Percentiles rank a stretch among this genome's conserved stretches.
Conservation (phyloP, 1,140 invertebrate species). For the Zaprionus gabonicus region DNA sequence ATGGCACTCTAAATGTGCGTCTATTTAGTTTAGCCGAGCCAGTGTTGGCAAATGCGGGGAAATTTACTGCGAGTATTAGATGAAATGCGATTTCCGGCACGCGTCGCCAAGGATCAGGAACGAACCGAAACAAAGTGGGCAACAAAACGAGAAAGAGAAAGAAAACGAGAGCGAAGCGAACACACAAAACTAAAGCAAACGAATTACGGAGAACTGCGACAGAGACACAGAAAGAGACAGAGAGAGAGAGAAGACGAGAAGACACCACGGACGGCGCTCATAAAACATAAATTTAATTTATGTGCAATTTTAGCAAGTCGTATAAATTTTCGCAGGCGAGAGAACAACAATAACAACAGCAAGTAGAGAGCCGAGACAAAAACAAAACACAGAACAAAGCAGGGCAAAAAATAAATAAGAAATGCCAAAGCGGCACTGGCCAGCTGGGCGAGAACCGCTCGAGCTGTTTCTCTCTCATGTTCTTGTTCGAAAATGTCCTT, state of each 20-base stretch:
- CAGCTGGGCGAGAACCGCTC: constrained; percentile 58
- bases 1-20: constrained; percentile 72
- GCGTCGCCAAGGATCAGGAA: constrained; percentile 17
- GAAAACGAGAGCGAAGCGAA: not conserved
- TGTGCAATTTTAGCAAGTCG: constrained; percentile 83
- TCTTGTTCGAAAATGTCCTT: constrained; percentile 69
- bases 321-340: constrained; percentile 75
- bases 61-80: constrained; percentile 81
- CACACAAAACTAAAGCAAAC: constrained; percentile 18
- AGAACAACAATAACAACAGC: constrained; percentile 35
- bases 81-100: constrained; percentile 79
- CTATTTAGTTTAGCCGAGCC: constrained; percentile 70
- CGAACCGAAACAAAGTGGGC: constrained; percentile 4
- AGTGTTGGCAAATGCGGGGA: constrained; percentile 60
- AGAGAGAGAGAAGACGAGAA: constrained; percentile 26
- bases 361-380: not conserved
- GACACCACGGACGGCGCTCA: constrained; percentile 76
- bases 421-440: constrained; percentile 55
- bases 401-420: constrained; percentile 49
- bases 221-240: constrained; percentile 36
- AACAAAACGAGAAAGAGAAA: constrained; percentile 4
- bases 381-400: constrained; percentile 10
- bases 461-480: constrained; percentile 9
- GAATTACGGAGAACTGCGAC: constrained; percentile 31
- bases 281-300: constrained; percentile 84